Conservation (phyloP, 2,113 vertebrate genomes). For the Microcebus jonahi region DNA sequence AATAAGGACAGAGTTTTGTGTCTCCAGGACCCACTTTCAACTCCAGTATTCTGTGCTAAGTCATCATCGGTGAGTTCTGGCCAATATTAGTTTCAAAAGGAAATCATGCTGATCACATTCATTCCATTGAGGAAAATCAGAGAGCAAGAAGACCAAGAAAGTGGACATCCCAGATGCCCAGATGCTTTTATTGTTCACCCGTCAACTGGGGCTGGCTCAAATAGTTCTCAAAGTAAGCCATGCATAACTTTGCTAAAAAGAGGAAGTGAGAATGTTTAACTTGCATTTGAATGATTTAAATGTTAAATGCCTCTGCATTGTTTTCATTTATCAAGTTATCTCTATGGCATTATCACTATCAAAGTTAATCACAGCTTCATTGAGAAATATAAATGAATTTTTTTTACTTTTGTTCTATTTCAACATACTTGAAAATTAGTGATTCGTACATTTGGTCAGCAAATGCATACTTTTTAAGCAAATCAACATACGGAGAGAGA, state of each 20-base stretch:
- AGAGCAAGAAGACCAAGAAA: background rate
- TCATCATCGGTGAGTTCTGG: background rate
- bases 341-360: background rate
- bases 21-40: background rate
- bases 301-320: background rate
- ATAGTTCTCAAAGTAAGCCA: background rate
- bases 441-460: background rate
- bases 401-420: background rate
- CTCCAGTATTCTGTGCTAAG: background rate
- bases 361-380: background rate
- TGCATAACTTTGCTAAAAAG: background rate
- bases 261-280: background rate
- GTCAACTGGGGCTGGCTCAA: background rate
- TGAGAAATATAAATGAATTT: background rate
- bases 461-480: conserved; percentile 8
- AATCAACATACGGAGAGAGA: background rate
- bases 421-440: background rate
- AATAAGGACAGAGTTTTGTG: background rate
- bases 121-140: background rate
- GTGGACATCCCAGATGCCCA: background rate
- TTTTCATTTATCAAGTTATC: background rate
- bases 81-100: background rate
- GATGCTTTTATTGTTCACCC: background rate
- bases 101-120: background rate
- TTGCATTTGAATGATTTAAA: background rate